These are phyloP conservation scores for Scaeva pyrastri DNA, from an alignment of 2,888 invertebrate genomes.

Conservation along the genomic window DNA sequence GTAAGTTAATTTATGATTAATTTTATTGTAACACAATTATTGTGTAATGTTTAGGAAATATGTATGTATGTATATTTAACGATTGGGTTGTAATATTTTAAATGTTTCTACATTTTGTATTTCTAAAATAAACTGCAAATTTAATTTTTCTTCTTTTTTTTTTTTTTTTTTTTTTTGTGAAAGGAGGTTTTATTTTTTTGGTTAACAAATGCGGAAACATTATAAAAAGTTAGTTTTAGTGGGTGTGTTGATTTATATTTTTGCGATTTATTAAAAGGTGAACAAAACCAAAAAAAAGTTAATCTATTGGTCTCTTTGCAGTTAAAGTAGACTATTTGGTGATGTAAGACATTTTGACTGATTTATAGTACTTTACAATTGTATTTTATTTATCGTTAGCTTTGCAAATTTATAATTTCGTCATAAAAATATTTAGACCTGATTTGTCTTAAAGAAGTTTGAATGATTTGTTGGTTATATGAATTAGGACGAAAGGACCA, in stretches of 20 bases:
- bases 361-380: too few relatives aligned
- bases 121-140: background rate
- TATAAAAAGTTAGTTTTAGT: constrained; percentile 6
- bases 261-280: constrained; percentile 19
- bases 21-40: constrained; percentile 1
- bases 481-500: too few relatives aligned
- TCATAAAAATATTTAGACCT: too few relatives aligned
- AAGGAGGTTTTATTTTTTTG: constrained; percentile 10
- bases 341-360: too few relatives aligned
- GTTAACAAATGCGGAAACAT: constrained; percentile 16
- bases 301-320: background rate
- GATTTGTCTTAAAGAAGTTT: too few relatives aligned
- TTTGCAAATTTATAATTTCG: too few relatives aligned
- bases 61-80: background rate
- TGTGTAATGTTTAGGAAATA: constrained; percentile 2
- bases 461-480: too few relatives aligned
- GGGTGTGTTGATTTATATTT: constrained; percentile 45
- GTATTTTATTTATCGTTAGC: too few relatives aligned
- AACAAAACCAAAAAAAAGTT: background rate
- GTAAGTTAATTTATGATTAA: constrained; percentile 6
- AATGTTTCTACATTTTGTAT: too few relatives aligned
- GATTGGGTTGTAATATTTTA: constrained; percentile 15
- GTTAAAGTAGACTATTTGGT: background rate
- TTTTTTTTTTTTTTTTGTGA: background rate
- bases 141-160: background rate